phyloP scores from a whole-genome alignment of 2,888 invertebrate genomes.

The Ochropleura plecta region DNA sequence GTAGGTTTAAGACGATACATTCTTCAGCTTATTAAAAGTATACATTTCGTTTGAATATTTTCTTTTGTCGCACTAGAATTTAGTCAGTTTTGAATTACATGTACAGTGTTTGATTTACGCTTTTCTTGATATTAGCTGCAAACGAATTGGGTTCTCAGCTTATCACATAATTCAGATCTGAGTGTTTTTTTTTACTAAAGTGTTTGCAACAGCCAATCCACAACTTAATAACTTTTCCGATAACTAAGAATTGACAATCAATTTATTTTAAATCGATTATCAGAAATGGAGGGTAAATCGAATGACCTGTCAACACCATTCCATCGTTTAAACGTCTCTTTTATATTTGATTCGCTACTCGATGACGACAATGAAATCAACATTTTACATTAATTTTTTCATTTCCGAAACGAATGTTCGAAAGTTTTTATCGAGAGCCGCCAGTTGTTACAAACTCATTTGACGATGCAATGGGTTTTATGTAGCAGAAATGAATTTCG shows the following conservation, averaged over 20 bases:
- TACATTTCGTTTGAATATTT: not conserved
- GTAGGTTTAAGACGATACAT: not conserved
- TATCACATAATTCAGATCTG: too few relatives aligned
- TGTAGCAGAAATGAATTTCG: constrained; percentile 3
- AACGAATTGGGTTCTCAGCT: not conserved
- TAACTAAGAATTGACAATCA: constrained; percentile 34
- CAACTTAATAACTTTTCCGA: constrained; percentile 21
- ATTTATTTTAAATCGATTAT: constrained; percentile 42
- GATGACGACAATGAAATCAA: constrained; percentile 7
- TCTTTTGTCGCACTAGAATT: not conserved
- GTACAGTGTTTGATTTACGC: too few relatives aligned
- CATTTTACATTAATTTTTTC: constrained; percentile 16
- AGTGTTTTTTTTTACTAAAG: too few relatives aligned
- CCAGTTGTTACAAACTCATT: constrained; percentile 30
- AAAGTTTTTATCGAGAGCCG: constrained; percentile 18
- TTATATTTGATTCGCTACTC: constrained; percentile 47
- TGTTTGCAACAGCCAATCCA: not conserved
- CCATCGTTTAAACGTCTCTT: constrained; percentile 19
- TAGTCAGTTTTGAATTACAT: not conserved
- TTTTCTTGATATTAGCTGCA: not conserved
- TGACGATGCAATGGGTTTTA: constrained; percentile 3
- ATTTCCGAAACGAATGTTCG: constrained; percentile 31
- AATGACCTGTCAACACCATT: constrained; percentile 54
- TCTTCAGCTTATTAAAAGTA: not conserved
- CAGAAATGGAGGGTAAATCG: constrained; percentile 47